Percentiles rank a stretch among this genome's conserved stretches.
These are phyloP conservation scores for Drosophila macrospina DNA, from an alignment of 2,888 invertebrate species.

Conservation along the genomic window DNA sequence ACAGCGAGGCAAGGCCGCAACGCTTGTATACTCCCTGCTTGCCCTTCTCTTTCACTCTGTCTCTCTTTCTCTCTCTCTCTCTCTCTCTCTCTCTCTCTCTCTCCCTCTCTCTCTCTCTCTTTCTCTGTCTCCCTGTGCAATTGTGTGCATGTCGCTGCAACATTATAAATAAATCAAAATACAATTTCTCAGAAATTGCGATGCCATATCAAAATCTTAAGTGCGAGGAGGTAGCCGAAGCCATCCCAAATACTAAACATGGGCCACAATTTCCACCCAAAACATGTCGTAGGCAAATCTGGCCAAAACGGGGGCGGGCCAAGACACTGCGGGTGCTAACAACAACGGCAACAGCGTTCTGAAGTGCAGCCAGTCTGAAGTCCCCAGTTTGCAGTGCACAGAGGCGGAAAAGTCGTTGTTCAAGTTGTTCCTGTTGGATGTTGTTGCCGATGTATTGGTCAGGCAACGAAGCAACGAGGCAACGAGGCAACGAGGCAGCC, in stretches of 20 bases:
- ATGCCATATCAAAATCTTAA: constrained; percentile 82
- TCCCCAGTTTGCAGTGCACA: constrained; percentile 41
- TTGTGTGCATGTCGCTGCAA: constrained; percentile 82
- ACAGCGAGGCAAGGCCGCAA: constrained; percentile 31
- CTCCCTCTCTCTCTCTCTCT: neutral
- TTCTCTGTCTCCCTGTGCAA: constrained; percentile 23
- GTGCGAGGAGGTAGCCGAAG: constrained; percentile 33
- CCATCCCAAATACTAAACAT: constrained; percentile 49
- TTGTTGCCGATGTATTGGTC: constrained; percentile 63
- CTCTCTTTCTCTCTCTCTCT: neutral
- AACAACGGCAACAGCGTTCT: constrained; percentile 1
- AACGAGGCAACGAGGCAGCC: neutral
- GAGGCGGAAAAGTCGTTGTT: constrained; percentile 81
- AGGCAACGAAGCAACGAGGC: constrained; percentile 40
- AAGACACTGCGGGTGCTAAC: constrained; percentile 25
- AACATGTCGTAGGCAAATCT: constrained; percentile 71
- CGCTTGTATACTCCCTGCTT: constrained; percentile 8
- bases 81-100: neutral
- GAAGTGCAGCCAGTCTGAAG: constrained; percentile 27
- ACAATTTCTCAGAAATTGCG: constrained; percentile 83
- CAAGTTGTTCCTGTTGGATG: constrained; percentile 68
- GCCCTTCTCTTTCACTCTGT: neutral
- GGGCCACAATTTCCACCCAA: constrained; percentile 75
- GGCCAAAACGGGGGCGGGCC: constrained; percentile 31
- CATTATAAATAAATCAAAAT: constrained; percentile 84